phyloP scores from a whole-genome alignment of 2,888 invertebrate genomes.

The Crossocerus cetratus region DNA sequence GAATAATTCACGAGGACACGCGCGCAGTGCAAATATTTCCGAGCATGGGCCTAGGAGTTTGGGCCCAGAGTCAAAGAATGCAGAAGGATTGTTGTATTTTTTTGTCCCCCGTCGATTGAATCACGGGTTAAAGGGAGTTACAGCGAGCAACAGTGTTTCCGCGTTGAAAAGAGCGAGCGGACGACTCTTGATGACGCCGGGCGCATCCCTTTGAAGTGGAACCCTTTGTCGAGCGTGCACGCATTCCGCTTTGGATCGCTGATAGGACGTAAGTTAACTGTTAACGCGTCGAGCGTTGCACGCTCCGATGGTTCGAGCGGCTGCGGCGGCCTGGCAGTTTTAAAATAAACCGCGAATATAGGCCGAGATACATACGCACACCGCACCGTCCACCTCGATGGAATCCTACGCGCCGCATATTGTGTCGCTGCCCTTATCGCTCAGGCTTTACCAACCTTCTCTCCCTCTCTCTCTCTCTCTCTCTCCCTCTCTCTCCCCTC shows the following conservation, averaged over 20 bases:
- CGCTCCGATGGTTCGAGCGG: slow-evolving; percentile 11
- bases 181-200: background rate
- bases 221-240: too few relatives aligned
- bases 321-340: slow-evolving; percentile 33
- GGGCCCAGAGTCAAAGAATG: too few relatives aligned
- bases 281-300: slow-evolving; percentile 23
- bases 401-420: slow-evolving; percentile 56
- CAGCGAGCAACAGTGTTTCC: too few relatives aligned
- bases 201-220: background rate
- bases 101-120: too few relatives aligned
- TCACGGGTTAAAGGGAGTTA: too few relatives aligned
- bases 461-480: slow-evolving; percentile 5
- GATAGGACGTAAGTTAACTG: slow-evolving; percentile 12
- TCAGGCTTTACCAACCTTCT: slow-evolving; percentile 18
- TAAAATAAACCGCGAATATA: slow-evolving; percentile 67
- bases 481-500: background rate
- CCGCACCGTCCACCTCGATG: slow-evolving; percentile 52
- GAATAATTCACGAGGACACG: too few relatives aligned
- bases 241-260: slow-evolving; percentile 15
- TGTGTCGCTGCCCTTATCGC: slow-evolving; percentile 38
- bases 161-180: background rate
- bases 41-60: too few relatives aligned
- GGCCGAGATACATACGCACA: slow-evolving; percentile 43
- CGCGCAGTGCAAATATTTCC: too few relatives aligned
- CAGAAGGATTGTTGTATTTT: too few relatives aligned